These are phyloP conservation scores for Chauna torquata DNA, from an alignment of 2,113 vertebrate genomes.

Conservation along the genomic window DNA sequence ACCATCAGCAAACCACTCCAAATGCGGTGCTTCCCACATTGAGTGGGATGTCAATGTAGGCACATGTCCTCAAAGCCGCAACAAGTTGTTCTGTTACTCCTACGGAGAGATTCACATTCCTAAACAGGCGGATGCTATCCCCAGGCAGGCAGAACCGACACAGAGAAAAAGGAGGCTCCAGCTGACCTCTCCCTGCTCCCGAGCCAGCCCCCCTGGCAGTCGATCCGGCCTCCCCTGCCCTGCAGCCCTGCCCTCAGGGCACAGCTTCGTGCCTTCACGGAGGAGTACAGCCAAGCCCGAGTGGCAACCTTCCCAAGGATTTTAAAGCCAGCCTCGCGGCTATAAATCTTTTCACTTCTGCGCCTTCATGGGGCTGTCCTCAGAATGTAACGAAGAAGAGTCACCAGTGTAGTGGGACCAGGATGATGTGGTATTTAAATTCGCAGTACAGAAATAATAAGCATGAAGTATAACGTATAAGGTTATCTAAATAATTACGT, in stretches of 20 bases:
- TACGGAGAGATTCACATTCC: background rate
- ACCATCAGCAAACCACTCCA: background rate
- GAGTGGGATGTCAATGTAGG: background rate
- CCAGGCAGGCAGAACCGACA: background rate
- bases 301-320: background rate
- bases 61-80: no score
- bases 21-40: background rate
- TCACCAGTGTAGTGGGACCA: no score
- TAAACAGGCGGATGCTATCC: accelerated
- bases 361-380: background rate
- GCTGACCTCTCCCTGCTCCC: no score
- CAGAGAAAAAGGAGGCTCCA: background rate
- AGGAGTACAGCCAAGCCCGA: background rate
- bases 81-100: background rate
- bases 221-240: no score
- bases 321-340: no score
- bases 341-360: background rate
- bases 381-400: background rate
- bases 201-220: no score
- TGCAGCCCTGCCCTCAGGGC: background rate
- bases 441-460: background rate
- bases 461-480: background rate
- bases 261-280: background rate
- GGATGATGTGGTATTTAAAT: background rate
- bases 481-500: background rate